These are phyloP conservation scores for Lucifuga dentata DNA, from an alignment of 2,113 vertebrate species.

Conservation along the genomic window DNA sequence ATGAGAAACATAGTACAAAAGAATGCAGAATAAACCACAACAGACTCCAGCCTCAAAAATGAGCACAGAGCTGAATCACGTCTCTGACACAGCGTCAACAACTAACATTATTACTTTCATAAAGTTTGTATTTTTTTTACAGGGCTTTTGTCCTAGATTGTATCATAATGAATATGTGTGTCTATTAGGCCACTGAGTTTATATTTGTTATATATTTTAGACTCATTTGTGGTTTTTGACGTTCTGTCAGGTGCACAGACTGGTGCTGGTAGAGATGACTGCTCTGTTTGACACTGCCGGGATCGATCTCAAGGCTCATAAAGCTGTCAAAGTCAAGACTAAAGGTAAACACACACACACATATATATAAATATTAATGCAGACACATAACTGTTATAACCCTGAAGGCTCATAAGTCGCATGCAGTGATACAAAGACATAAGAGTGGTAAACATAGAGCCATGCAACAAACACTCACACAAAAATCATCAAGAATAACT, in stretches of 20 bases:
- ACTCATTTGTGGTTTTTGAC: neutral
- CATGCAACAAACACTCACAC: neutral
- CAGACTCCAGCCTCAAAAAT: too few species aligned
- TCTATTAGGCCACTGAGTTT: too few species aligned
- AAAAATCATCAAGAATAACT: neutral
- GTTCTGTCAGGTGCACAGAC: conserved; percentile 77
- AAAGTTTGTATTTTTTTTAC: too few species aligned
- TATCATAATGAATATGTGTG: too few species aligned
- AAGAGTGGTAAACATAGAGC: neutral
- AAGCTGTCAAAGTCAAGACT: conserved; percentile 90
- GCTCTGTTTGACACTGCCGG: conserved; percentile 91
- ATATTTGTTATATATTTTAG: too few species aligned
- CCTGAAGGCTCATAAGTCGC: neutral
- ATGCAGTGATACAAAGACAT: neutral
- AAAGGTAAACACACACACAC: conserved; percentile 84
- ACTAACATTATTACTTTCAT: too few species aligned
- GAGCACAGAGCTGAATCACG: too few species aligned
- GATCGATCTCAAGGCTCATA: conserved; percentile 91
- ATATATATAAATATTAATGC: neutral
- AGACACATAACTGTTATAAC: neutral
- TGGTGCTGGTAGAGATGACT: conserved; percentile 93
- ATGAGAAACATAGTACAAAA: too few species aligned
- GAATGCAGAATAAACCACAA: too few species aligned
- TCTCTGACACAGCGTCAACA: too few species aligned
- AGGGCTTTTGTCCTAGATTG: too few species aligned